Evolutionary conservation across 2,888 invertebrate species (phyloP), one percentile per base, ranked within the genome.

Genomic region (Drosophila niveifrons): DNA sequence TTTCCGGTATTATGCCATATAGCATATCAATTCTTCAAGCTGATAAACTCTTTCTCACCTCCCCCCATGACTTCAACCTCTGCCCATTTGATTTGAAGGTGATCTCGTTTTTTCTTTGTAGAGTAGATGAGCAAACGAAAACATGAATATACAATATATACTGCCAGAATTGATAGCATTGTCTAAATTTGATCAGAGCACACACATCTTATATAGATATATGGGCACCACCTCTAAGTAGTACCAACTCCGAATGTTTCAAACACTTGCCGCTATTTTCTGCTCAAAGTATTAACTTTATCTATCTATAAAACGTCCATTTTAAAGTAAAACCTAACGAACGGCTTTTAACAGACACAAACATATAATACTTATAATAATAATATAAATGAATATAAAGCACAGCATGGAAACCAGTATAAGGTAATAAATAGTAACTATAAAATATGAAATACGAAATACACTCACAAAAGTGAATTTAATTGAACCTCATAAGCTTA

Each of bases 261-360:
- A 63, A 66, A 46, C 64, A 73, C 61, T 75, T 64, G 67, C 69
- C 76, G 81, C 83, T 73, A 70, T 47, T 59, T 59, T 82, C 83
- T 78, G 86, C 82, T 83, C 86, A 82, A 80, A 70, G 47, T 59
- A 57, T 51, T 55, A 51, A 50, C 56, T 66, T 65, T 64, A 66
- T 83, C 66, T 78, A 82, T 87, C 82, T 87, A 75, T 79, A 71
- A 86, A 75, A 89, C 85, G 88, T 82, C 89, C 83, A 89, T 89
- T 89, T 88, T 80, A 66, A 85, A 53, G 34, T 36, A 69, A 55
- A 55, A 63, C 53, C 74, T 64, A 69, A 69, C 50, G 48, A 70
- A 75, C 50, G 46, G 69, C 71, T 79, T 71, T 71, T 67, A 77
- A 77, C 47, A 51, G 3, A 66, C 23, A 64, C 34, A 31, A 23